Conservation (phyloP, 2,113 vertebrate species). For the Pogonocichla stellata region DNA sequence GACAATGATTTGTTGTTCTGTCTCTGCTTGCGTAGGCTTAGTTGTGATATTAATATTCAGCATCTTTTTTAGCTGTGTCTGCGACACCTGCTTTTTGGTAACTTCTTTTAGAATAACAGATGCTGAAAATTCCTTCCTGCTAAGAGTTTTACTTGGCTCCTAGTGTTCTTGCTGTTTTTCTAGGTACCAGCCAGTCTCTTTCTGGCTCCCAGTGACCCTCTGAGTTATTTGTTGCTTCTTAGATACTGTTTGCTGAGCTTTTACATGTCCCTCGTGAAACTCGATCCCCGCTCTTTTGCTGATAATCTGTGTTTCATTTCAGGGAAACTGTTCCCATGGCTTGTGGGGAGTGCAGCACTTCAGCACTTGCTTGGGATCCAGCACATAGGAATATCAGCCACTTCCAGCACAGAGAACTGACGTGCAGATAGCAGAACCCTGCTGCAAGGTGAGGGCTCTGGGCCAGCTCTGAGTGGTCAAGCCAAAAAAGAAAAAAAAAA, state of each 20-base stretch:
- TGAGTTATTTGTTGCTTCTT: background rate
- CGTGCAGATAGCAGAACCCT: conserved; percentile 78
- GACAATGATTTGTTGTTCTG: background rate
- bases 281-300: background rate
- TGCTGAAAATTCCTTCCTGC: background rate
- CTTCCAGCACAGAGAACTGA: conserved; percentile 62
- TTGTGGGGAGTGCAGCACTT: conserved; percentile 62
- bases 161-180: background rate
- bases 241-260: background rate
- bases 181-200: background rate
- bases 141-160: background rate
- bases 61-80: background rate
- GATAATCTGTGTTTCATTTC: conserved; percentile 37
- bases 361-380: conserved; percentile 37
- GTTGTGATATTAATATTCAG: background rate
- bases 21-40: background rate
- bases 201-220: background rate
- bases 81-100: background rate
- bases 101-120: background rate
- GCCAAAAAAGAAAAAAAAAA: background rate
- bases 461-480: background rate
- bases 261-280: background rate
- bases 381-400: background rate
- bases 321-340: conserved; percentile 79
- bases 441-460: conserved; percentile 64